Evolutionary conservation across 2,797 vertebrate species (phyloP).

Genomic region (Acomys russatus): DNA sequence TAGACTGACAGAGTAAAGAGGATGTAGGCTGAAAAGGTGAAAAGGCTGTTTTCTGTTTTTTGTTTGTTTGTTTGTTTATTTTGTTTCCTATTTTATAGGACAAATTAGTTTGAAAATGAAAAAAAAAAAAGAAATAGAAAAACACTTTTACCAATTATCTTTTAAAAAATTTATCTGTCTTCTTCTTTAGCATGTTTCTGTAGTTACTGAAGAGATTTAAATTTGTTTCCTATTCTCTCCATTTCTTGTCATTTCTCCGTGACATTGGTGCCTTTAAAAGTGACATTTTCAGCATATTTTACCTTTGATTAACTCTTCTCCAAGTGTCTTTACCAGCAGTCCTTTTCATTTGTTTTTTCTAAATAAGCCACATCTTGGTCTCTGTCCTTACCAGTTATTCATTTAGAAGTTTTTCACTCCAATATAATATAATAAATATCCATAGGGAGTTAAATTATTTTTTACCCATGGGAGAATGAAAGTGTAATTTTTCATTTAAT

Average conservation of each 20-base stretch:
- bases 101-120: constrained; percentile 47
- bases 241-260: neutral
- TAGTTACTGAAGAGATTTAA: neutral
- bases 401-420: constrained; percentile 39
- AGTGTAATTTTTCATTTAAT: no score
- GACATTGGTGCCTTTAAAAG: neutral
- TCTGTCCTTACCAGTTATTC: constrained; percentile 15
- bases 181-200: neutral
- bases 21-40: neutral
- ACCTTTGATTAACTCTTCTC: constrained; percentile 27
- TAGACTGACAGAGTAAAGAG: neutral
- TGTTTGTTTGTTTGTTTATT: neutral
- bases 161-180: neutral
- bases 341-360: neutral
- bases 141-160: neutral
- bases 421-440: neutral
- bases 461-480: neutral
- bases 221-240: constrained; percentile 39
- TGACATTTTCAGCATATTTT: neutral
- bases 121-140: neutral
- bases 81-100: neutral
- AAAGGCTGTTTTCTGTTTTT: neutral
- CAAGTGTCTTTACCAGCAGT: neutral
- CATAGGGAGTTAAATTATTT: neutral
- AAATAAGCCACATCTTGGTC: neutral